These are phyloP conservation scores for Limnodromus scolopaceus DNA, from an alignment of 2,797 vertebrate species.

Conservation along the genomic window DNA sequence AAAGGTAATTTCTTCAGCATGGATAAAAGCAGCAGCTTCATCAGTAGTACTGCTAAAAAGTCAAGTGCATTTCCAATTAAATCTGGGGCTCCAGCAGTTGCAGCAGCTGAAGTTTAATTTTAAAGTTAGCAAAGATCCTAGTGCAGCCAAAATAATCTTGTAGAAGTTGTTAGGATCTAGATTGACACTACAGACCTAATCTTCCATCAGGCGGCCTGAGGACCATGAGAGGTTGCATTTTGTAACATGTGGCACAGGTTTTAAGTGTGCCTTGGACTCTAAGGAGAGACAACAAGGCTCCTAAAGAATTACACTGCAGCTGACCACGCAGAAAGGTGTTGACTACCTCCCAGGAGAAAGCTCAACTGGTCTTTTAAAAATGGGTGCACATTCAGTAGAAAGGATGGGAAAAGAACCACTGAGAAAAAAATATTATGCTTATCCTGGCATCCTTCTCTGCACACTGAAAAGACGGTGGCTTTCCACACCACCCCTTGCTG, in stretches of 20 bases:
- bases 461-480: not conserved
- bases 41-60: not conserved
- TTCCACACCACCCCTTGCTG: not conserved
- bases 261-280: not conserved
- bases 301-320: not conserved
- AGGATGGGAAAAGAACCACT: not conserved
- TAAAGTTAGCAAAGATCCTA: not conserved
- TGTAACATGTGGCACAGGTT: not conserved
- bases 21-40: not conserved
- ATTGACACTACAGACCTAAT: not conserved
- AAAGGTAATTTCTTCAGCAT: not conserved
- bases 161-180: not conserved
- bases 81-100: not conserved
- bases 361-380: not conserved
- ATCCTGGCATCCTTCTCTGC: not conserved
- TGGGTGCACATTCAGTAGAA: not conserved
- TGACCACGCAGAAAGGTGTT: not conserved
- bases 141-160: not conserved
- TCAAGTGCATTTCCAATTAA: not conserved
- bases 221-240: not conserved
- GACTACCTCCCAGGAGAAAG: not conserved
- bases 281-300: not conserved
- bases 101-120: not conserved
- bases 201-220: not conserved
- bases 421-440: not conserved